phyloP scores from a whole-genome alignment of 2,113 vertebrate genomes.

The Catharus fuscescens region DNA sequence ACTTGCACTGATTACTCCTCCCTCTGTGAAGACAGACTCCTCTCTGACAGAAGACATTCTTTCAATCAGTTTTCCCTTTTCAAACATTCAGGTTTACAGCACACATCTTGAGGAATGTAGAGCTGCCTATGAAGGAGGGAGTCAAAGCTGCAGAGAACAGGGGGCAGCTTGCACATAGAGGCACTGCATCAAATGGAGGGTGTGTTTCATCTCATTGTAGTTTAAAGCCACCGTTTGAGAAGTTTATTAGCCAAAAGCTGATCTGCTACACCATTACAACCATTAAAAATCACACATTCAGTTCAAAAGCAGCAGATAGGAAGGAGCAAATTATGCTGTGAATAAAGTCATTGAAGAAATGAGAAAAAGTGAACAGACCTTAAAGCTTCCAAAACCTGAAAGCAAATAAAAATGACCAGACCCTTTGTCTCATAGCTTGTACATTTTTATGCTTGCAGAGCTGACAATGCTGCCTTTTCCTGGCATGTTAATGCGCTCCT shows the following conservation, averaged over 20 bases:
- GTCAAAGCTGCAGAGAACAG: constrained; percentile 11
- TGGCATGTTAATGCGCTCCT: fast-evolving
- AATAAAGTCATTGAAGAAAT: background rate
- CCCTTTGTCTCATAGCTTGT: background rate
- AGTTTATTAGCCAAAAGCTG: background rate
- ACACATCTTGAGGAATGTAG: background rate
- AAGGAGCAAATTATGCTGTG: background rate
- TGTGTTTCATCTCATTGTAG: background rate
- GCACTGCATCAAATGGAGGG: background rate
- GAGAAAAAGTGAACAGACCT: background rate
- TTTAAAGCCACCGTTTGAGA: background rate
- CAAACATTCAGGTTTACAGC: background rate
- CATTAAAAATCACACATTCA: background rate
- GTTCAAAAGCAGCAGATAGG: background rate
- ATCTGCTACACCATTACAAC: background rate
- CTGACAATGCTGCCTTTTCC: background rate
- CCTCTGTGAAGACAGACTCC: background rate
- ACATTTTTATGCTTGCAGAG: background rate
- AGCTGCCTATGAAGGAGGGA: background rate
- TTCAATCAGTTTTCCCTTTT: constrained; percentile 5
- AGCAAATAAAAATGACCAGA: background rate
- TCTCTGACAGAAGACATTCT: background rate
- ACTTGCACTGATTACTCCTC: background rate
- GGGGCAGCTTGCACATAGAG: constrained; percentile 30
- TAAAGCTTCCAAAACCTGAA: background rate